A percentile compares a stretch with the other conserved stretches of the same genome.
Conservation (phyloP, 1,140 invertebrate species). For the Danaus melanippus region DNA sequence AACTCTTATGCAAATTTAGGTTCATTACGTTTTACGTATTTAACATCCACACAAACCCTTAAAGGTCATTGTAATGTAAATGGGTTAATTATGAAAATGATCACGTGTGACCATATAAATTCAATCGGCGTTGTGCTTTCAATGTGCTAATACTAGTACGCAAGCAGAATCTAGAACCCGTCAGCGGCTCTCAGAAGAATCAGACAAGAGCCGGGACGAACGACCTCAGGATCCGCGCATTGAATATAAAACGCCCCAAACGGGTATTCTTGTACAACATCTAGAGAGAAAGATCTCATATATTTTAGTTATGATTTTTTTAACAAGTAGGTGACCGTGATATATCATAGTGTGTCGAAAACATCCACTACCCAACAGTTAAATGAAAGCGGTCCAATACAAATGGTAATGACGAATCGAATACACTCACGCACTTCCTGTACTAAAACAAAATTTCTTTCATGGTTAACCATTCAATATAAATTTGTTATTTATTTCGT, state of each 20-base stretch:
- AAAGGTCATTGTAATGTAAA: constrained; percentile 3
- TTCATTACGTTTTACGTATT: background rate
- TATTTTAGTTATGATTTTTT: background rate
- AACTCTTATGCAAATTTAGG: no score
- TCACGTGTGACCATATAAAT: constrained; percentile 22
- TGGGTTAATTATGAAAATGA: constrained; percentile 3
- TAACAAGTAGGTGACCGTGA: background rate
- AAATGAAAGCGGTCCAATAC: constrained; percentile 17
- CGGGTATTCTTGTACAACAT: constrained; percentile 17
- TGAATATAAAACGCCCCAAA: constrained; percentile 60
- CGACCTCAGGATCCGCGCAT: constrained; percentile 54
- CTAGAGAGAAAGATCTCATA: constrained; percentile 5
- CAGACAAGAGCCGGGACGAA: constrained; percentile 65
- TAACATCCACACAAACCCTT: no score
- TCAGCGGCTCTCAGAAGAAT: constrained; percentile 50
- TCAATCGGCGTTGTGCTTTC: constrained; percentile 39
- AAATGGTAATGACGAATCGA: constrained; percentile 30
- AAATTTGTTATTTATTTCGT: constrained; percentile 3
- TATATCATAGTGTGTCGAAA: constrained; percentile 19
- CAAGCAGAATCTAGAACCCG: constrained; percentile 46
- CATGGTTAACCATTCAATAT: constrained; percentile 1
- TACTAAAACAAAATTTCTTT: constrained; percentile 17
- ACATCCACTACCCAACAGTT: constrained; percentile 23
- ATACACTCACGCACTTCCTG: constrained; percentile 63
- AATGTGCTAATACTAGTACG: constrained; percentile 57